These are phyloP conservation scores for Odontesthes bonariensis DNA, from an alignment of 2,113 vertebrate genomes.

Conservation along the genomic window DNA sequence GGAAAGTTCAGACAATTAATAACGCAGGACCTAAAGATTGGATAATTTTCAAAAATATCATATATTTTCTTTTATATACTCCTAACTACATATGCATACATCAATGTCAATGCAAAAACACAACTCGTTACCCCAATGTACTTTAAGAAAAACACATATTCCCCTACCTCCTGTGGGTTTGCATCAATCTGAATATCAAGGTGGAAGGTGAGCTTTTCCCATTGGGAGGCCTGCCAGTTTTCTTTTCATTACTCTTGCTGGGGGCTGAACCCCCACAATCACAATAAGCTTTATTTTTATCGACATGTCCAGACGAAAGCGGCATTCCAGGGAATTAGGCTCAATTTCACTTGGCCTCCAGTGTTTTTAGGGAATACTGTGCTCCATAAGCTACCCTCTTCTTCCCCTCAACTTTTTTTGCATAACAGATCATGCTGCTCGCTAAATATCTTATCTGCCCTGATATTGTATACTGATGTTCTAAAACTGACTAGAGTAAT, in stretches of 20 bases:
- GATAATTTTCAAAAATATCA: background rate
- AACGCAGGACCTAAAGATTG: too few species aligned
- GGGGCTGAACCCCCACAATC: conserved; percentile 73
- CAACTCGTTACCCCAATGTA: background rate
- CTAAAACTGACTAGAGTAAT: conserved; percentile 23
- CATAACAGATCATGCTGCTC: conserved; percentile 31
- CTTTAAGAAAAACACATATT: background rate
- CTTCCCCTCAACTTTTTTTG: background rate
- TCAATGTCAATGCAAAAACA: conserved; percentile 18
- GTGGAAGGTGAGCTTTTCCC: conserved; percentile 67
- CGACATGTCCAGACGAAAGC: conserved; percentile 76
- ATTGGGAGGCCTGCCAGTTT: conserved; percentile 72
- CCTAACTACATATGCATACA: conserved; percentile 6
- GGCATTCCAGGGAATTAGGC: conserved; percentile 83
- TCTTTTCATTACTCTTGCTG: conserved; percentile 79
- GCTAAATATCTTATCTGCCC: conserved; percentile 38
- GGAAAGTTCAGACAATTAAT: background rate
- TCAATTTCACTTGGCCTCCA: conserved; percentile 81
- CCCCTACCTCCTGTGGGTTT: conserved; percentile 23
- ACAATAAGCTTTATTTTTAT: conserved; percentile 83
- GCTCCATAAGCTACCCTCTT: conserved; percentile 44
- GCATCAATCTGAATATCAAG: conserved; percentile 38
- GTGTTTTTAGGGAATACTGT: conserved; percentile 73
- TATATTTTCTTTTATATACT: conserved; percentile 1
- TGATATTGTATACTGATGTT: conserved; percentile 45